Evolutionary conservation across 23 tunicate species (phyloP).

Genomic region (Phallusia fumigata): DNA sequence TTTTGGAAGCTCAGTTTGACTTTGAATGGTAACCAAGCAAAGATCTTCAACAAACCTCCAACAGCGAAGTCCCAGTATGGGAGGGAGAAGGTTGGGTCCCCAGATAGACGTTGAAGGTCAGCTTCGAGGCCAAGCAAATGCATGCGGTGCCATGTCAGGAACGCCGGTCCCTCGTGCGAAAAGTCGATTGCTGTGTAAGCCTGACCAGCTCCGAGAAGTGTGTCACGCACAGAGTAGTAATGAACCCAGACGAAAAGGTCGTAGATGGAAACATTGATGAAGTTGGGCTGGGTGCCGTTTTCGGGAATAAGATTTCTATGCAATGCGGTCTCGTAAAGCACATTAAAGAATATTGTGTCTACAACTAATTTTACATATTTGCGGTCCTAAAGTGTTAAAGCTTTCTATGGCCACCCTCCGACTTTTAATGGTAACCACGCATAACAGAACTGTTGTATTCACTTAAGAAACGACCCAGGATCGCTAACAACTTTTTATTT

Average conservation of each 20-base stretch:
- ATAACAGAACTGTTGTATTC: no score
- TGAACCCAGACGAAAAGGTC: constrained; percentile 89
- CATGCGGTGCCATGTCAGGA: constrained; percentile 88
- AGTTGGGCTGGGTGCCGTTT: constrained; percentile 80
- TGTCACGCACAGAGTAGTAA: constrained; percentile 89
- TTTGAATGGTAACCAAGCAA: background rate
- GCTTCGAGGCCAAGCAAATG: constrained; percentile 70
- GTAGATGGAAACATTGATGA: constrained; percentile 73
- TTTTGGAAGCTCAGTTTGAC: no score
- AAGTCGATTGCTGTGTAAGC: constrained; percentile 81
- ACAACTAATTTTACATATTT: no score
- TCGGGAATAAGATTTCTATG: constrained; percentile 79
- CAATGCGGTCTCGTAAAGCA: no score
- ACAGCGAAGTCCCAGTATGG: constrained; percentile 94
- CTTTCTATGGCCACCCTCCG: no score
- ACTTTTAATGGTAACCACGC: no score
- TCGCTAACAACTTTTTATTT: no score
- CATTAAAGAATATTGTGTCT: no score
- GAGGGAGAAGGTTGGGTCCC: constrained; percentile 50
- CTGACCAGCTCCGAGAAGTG: constrained; percentile 81
- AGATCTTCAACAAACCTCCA: no score
- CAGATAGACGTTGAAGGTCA: constrained; percentile 61
- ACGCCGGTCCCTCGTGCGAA: constrained; percentile 89
- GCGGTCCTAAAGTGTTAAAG: no score
- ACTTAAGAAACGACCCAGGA: no score